Evolutionary conservation across 1,140 invertebrate genomes (phyloP), one percentile per base, ranked within the genome.

Genomic region (Calephelis virginiensis): DNA sequence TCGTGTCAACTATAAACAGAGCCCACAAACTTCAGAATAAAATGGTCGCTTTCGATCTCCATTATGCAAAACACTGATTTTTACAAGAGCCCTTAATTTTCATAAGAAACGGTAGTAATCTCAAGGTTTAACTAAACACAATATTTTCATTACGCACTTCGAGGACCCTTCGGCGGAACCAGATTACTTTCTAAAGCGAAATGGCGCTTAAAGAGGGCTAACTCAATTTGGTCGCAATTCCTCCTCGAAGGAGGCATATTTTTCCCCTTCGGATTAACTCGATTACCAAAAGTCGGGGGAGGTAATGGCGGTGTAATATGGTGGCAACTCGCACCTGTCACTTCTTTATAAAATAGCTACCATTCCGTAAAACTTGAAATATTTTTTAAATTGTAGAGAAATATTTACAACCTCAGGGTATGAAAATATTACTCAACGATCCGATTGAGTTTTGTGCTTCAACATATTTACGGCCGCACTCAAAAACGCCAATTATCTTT

Each of bases 161-260:
- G 53, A 68, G 68, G 67, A 59, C 50, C 70, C 66, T 66, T 59
- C 48, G 47, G 43, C 48, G 67, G 75, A 73, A 78, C 71, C 74
- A 80, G 80, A 83, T 83, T 79, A 83, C 76, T 82, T 81, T 76
- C 68, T 73, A 68, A 82, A 83, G 77, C 68, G 71, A 77, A 78
- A 80, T 73, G 76, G 69, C 74, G 77, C 75, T 80, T 80, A 74
- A 75, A 74, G 71, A 72, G 56, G 59, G 68, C 62, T 82, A 81
- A 82, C 75, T 83, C 75, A 74, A 78, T 82, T 78, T 78, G 63
- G 61, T 60, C 73, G 68, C 75, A 71, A 73, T 74, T 73, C 70
- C 60, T 70, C 64, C 37, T 59, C 63, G 61, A 38, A 61, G 14
- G 63, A 47, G 69, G 43, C 77, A 75, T 73, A 74, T 74, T 72